Evolutionary conservation across 2,797 vertebrate genomes (phyloP).

Genomic region (Crenuchus spilurus): DNA sequence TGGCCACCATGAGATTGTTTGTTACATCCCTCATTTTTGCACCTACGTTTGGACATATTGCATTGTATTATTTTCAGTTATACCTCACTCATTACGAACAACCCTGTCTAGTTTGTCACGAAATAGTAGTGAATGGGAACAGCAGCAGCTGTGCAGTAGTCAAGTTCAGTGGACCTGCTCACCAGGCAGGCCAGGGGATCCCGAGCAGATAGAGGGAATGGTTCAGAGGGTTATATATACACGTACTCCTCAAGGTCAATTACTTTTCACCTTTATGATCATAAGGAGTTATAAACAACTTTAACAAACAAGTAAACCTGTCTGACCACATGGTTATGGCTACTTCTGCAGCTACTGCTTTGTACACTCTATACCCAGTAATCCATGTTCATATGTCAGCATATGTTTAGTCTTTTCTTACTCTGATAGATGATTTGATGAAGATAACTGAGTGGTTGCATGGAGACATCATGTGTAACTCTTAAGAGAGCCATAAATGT

Average conservation of each 20-base stretch:
- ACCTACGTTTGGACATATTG: slow-evolving; percentile 21
- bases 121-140: slow-evolving; percentile 26
- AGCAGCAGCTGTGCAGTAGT: slow-evolving; percentile 7
- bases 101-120: slow-evolving; percentile 39
- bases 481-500: slow-evolving; percentile 33
- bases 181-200: not conserved
- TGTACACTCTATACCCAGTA: slow-evolving; percentile 18
- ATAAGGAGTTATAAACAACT: slow-evolving; percentile 22
- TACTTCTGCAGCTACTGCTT: slow-evolving; percentile 6
- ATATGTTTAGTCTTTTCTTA: slow-evolving; percentile 23
- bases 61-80: slow-evolving; percentile 37
- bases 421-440: slow-evolving; percentile 34
- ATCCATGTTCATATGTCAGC: slow-evolving; percentile 10
- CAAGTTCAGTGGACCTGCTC: slow-evolving; percentile 10
- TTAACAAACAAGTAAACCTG: not conserved
- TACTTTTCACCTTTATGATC: not conserved
- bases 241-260: slow-evolving; percentile 7
- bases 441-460: slow-evolving; percentile 48
- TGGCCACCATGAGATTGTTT: slow-evolving; percentile 56
- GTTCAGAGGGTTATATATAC: slow-evolving; percentile 2
- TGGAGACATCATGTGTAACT: slow-evolving; percentile 45
- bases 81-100: slow-evolving; percentile 48
- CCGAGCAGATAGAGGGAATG: not conserved
- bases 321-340: not conserved
- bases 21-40: slow-evolving; percentile 38